Base-by-base conservation (phyloP, 2,888 invertebrate genomes). In the Aelia acuminata region DNA sequence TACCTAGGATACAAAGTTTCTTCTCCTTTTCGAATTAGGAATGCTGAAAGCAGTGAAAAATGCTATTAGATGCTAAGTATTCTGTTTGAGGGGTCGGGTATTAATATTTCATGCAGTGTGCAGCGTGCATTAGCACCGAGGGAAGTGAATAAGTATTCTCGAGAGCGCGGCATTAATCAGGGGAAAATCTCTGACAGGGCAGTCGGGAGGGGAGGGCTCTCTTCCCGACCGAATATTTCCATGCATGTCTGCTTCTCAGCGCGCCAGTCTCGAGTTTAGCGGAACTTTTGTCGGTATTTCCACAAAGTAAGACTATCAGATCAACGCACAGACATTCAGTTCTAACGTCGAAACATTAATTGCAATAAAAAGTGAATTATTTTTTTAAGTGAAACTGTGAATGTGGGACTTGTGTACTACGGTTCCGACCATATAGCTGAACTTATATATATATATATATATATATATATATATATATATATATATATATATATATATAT, bases 81-180 rank as follows among this genome's bases (percentile, higher is more conserved):
- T 80, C 80, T 43, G 43, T 80, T 80, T 80, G 22, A 80, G 43
- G 1, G 80, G 80, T 80, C 43, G 7, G 80, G 80, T 80, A 13
- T 47, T 39, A 80, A 80, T 80, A 80, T 80, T 80, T 80, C 43
- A 47, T 47, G 80, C 22, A 80, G n/a, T 22, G 35, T 22, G 35
- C 43, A 43, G 80, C 1, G n/a, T 5, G 80, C 43, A 43, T 80
- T 80, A 70, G 80, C 39, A 11, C 11, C 4, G 80, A n/a, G 80
- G 13, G 80, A 26, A 47, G 80, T 43, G 80, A 80, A 80, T 80
- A 80, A 80, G 80, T 39, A 43, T 80, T 80, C 43, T 11, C 22
- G n/a, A 43, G 43, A 70, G 63, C 18, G 31, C 7, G 31, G 43
- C 43, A 80, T 80, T 80, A 80, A 80, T 80, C 80, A 80, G 63